Evolutionary conservation across 2,113 vertebrate species (phyloP), one percentile per base, ranked within the genome.

Genomic region (Gobius niger): DNA sequence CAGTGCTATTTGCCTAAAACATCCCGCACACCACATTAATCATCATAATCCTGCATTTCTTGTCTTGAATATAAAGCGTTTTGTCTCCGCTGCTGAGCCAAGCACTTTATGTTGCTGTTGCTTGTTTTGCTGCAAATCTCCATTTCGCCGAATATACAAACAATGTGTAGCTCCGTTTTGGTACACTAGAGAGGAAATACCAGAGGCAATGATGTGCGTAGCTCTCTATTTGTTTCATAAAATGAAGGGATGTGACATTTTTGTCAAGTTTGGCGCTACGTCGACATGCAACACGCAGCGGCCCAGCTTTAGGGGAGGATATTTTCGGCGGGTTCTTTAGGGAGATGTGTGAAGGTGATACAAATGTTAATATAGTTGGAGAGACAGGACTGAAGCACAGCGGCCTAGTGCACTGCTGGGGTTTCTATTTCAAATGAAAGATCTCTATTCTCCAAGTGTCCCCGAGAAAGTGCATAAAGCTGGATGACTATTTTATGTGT

Each of bases 11-110:
- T 80, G 75, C 70, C 49, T 62, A 73, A 82, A 83, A 82, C 75
- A 60, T 65, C 65, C 4, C 62, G 16, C 47, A 75, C 64, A 44
- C 54, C 82, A 57, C 80, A 85, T 87, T 87, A 81, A 82, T 89
- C 83, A 80, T 84, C 67, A 85, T 85, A 84, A 85, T 78, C 60
- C 65, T 2, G 13, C 54, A 67, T 68, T 47, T 75, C 59, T 73
- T n/a, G 65, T 44, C 9, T 50, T 65, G 78, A 82, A 77, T 81
- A 67, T 70, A 72, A 86, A 81, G 73, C 14, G 34, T 68, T 76
- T 75, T 79, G 61, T 74, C 67, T 75, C 15, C 3, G 67, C 62
- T 79, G 83, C 82, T 80, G 87, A 87, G 71, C 18, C 7, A 11
- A 19, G 52, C 52, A 53, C 16, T 53, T 53, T 24, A 3, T 34